Conservation (phyloP, 2,888 invertebrate genomes). For the Proisotoma minuta region DNA sequence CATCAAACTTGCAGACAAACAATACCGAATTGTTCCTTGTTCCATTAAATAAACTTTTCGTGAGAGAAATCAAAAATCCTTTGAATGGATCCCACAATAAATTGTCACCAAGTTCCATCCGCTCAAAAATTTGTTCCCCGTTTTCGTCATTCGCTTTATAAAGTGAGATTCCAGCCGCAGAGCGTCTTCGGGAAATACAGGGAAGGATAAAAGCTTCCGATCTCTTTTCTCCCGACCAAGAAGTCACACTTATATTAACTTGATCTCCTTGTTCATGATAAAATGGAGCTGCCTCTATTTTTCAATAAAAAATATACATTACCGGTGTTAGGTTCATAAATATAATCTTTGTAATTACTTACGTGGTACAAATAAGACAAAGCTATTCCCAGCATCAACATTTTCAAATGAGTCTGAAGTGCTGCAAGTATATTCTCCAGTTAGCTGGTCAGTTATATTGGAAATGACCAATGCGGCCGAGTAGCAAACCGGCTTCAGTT, state of each 20-base stretch:
- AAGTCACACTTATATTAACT: slow-evolving; percentile 28
- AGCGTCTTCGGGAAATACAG: slow-evolving; percentile 26
- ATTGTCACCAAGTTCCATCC: not conserved
- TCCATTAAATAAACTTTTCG: not conserved
- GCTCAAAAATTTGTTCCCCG: not conserved
- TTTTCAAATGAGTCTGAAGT: slow-evolving; percentile 9
- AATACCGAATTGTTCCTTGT: not conserved
- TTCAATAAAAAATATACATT: not conserved
- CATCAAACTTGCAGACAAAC: slow-evolving; percentile 2
- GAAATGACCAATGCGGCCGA: slow-evolving; percentile 31
- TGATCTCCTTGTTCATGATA: slow-evolving; percentile 23
- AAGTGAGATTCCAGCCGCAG: slow-evolving; percentile 9
- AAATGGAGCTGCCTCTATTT: slow-evolving; percentile 19
- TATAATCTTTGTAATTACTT: not conserved
- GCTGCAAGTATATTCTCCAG: slow-evolving; percentile 32
- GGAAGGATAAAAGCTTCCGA: slow-evolving; percentile 18
- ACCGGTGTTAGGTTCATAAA: not conserved
- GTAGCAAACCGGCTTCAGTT: slow-evolving; percentile 19
- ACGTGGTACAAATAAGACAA: slow-evolving; percentile 37
- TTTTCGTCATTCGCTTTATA: slow-evolving; percentile 9
- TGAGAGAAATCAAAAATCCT: slow-evolving; percentile 15
- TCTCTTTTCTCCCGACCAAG: slow-evolving; percentile 13
- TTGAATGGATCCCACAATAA: slow-evolving; percentile 15
- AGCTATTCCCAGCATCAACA: slow-evolving; percentile 14
- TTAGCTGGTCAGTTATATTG: slow-evolving; percentile 32